Evolutionary conservation across 2,113 vertebrate genomes (phyloP).

Genomic region (Atherinomorus stipes): DNA sequence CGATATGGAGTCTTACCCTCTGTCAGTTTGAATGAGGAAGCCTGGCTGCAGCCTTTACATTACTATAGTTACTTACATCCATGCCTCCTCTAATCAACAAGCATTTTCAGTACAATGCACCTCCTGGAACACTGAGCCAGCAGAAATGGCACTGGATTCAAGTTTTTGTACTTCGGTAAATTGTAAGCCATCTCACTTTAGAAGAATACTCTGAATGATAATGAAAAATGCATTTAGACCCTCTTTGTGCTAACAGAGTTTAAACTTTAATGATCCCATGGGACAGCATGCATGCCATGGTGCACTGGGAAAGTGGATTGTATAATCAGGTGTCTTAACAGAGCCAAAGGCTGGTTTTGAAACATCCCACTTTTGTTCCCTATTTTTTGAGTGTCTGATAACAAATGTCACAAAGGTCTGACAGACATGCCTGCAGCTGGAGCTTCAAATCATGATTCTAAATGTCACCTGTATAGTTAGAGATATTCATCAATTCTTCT

Average conservation of each 20-base stretch:
- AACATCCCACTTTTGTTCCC: constrained; percentile 18
- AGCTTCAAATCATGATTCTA: background rate
- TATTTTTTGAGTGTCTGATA: constrained; percentile 5
- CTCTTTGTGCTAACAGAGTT: constrained; percentile 59
- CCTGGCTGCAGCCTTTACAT: constrained; percentile 56
- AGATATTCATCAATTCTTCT: background rate
- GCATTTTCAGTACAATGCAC: constrained; percentile 24
- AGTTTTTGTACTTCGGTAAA: constrained; percentile 32
- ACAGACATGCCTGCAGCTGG: background rate
- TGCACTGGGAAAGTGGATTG: constrained; percentile 36
- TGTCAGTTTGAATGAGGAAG: constrained; percentile 52
- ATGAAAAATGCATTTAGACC: constrained; percentile 65
- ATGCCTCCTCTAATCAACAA: constrained; percentile 44
- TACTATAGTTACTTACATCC: constrained; percentile 38
- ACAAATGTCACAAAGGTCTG: constrained; percentile 9
- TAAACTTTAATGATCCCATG: constrained; percentile 62
- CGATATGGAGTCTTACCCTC: constrained; percentile 59
- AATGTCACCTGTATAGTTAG: background rate
- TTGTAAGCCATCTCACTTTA: constrained; percentile 34
- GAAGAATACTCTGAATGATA: constrained; percentile 57
- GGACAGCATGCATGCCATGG: constrained; percentile 39
- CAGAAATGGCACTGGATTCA: constrained; percentile 19
- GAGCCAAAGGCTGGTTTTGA: constrained; percentile 15
- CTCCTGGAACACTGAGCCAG: constrained; percentile 27
- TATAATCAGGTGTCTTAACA: constrained; percentile 43